A percentile compares a stretch with the other conserved stretches of the same genome.
Conservation (phyloP, 2,888 invertebrate species). For the Pandemis cinnamomeana region DNA sequence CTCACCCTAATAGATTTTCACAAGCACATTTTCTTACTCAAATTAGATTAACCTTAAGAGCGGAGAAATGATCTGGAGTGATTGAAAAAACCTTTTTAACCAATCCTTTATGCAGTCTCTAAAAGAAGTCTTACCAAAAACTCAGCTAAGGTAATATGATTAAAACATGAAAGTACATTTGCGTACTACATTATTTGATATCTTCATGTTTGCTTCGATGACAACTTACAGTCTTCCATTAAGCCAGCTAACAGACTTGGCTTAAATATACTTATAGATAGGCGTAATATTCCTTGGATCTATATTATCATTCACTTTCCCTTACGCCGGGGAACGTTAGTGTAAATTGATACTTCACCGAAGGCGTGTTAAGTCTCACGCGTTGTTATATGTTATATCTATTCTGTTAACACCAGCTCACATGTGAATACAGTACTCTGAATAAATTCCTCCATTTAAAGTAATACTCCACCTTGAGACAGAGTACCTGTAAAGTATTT, state of each 20-base stretch:
- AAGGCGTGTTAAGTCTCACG: constrained; percentile 38
- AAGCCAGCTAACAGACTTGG: constrained; percentile 29
- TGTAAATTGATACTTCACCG: constrained; percentile 44
- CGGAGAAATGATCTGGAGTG: not conserved
- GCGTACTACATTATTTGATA: constrained; percentile 8
- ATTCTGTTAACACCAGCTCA: constrained; percentile 19
- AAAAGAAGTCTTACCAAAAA: constrained; percentile 17
- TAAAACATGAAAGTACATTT: constrained; percentile 9
- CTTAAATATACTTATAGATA: constrained; percentile 19
- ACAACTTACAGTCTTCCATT: constrained; percentile 39
- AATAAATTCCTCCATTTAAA: no score
- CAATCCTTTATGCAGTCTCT: constrained; percentile 1
- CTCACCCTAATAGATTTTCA: not conserved
- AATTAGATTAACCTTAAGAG: not conserved
- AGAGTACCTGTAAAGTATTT: no score
- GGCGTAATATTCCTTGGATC: constrained; percentile 28
- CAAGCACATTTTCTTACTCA: not conserved
- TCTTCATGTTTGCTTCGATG: constrained; percentile 20
- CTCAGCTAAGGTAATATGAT: constrained; percentile 1
- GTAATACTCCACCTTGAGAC: not conserved
- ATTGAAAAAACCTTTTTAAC: not conserved
- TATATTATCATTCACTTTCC: constrained; percentile 41
- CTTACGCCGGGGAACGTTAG: constrained; percentile 35
- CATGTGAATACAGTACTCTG: constrained; percentile 7
- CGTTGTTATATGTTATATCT: constrained; percentile 21